Evolutionary conservation across 2,113 vertebrate species (phyloP).

Genomic region (Orycteropus afer): DNA sequence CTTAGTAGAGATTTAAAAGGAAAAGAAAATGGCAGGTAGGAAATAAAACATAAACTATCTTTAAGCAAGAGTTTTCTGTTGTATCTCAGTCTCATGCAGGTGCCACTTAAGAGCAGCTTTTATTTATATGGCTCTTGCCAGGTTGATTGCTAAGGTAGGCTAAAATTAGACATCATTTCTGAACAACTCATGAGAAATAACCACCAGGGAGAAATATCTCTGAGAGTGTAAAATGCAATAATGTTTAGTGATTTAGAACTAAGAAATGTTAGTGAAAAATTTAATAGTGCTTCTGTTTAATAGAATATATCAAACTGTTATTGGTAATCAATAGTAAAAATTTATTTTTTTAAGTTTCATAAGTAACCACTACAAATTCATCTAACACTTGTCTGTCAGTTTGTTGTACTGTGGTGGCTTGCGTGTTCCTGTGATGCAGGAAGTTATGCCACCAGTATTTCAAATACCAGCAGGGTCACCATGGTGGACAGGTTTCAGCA

Average conservation of each 20-base stretch:
- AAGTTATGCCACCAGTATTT: no score
- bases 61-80: conserved; percentile 33
- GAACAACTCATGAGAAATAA: conserved; percentile 26
- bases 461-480: no score
- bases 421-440: no score
- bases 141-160: background rate
- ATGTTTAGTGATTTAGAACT: conserved; percentile 12
- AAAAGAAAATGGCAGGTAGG: background rate
- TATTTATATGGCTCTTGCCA: conserved; percentile 35
- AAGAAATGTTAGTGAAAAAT: background rate
- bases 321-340: background rate
- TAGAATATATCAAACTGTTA: background rate
- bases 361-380: background rate
- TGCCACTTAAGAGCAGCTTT: conserved; percentile 45
- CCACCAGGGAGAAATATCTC: background rate
- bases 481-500: no score
- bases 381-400: no score
- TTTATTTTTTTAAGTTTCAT: background rate
- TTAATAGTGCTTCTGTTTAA: background rate
- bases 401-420: no score
- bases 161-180: background rate
- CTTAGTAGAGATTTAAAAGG: background rate
- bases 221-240: background rate
- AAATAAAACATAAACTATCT: conserved; percentile 14
- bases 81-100: background rate